These are phyloP conservation scores for Drosophila pachea DNA, from an alignment of 1,140 invertebrate genomes.

Conservation along the genomic window DNA sequence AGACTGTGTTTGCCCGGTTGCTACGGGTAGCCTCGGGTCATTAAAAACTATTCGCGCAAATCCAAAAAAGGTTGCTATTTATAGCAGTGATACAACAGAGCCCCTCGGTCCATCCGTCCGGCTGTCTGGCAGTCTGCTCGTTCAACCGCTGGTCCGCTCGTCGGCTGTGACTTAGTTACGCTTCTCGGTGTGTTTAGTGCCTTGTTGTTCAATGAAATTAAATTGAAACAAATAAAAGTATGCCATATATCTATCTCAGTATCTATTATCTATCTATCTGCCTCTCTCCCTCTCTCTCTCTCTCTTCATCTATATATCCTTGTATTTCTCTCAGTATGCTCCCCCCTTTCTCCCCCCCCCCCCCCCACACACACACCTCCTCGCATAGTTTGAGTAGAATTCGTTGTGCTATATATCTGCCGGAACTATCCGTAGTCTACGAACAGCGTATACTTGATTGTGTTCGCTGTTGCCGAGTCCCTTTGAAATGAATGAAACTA, in stretches of 20 bases:
- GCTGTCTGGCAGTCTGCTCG: neutral
- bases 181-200: constrained; percentile 61
- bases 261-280: no score
- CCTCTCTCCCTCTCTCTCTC: no score
- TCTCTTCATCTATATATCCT: no score
- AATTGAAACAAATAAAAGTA: constrained; percentile 54
- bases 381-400: no score
- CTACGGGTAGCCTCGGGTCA: constrained; percentile 39
- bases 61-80: constrained; percentile 66
- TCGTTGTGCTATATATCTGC: no score
- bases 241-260: no score
- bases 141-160: neutral
- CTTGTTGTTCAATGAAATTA: constrained; percentile 67
- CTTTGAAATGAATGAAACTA: constrained; percentile 33
- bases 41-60: constrained; percentile 50
- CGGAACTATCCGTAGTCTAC: neutral
- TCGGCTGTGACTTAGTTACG: constrained; percentile 60
- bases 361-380: no score
- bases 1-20: constrained; percentile 23
- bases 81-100: constrained; percentile 66
- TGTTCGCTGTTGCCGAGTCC: constrained; percentile 1
- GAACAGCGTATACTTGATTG: constrained; percentile 11
- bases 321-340: no score
- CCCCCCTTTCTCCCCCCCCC: no score
- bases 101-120: neutral